Evolutionary conservation across 2,888 invertebrate genomes (phyloP), one percentile per base, ranked within the genome.

Genomic region (Heliconius hortense): DNA sequence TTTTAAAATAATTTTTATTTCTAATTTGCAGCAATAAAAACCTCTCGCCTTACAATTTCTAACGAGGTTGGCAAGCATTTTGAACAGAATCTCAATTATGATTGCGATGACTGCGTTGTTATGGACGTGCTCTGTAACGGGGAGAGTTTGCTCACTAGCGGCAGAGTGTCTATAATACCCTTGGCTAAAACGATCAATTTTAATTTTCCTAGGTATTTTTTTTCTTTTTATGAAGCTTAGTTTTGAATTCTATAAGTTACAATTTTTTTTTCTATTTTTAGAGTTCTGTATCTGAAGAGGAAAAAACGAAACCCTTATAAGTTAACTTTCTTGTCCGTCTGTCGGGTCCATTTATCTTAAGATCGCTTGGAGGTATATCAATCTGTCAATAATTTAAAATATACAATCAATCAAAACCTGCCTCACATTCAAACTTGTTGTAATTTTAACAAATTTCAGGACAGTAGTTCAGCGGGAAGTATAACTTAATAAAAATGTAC

Each of bases 111-210:
- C 0, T 91, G 92, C 72, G 79, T 82, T 0, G 76, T 90, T 2
- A 79, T 77, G 0, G 90, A 91, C 75, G 83, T 92, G 0, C 59
- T 88, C 10, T 92, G 91, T 62, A 85, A 86, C 73, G 91, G 90
- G 0, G 85, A 84, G 72, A 88, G 86, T 60, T 84, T 85, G 1
- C 66, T 88, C 0, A 18, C 81, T 0, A 78, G 79, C 0, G 89
- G 89, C 0, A 73, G 84, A 2, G 82, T 90, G 28, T 82, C 85
- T 24, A 78, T 88, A 26, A 82, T 87, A 15, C 78, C 83, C 0
- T 78, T 79, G 0, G 80, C 84, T 2, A 88, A 86, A 66, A 82
- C 84, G 78, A 80, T 91, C 80, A 88, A 83, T 79, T 86, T 90
- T 59, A 90, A 89, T 74, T 88, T 89, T 69, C 86, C 89, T 0